A percentile compares a stretch with the other conserved stretches of the same genome.
Evolutionary conservation across 2,888 invertebrate genomes (phyloP).

Genomic region (Dasysyrphus tricinctus): DNA sequence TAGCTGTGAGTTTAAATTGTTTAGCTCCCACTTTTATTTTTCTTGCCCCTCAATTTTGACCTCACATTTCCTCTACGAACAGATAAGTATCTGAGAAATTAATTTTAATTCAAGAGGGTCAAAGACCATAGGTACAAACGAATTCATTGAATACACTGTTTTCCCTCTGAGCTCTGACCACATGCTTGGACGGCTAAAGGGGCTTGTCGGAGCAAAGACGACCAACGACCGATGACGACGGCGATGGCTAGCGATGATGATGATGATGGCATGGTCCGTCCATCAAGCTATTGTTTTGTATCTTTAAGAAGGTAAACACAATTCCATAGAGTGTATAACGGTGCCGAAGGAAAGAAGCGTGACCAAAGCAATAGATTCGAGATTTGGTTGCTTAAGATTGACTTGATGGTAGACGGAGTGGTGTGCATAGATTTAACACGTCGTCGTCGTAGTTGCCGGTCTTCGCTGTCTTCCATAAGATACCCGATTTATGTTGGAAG

Average conservation of each 20-base stretch:
- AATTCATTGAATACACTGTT: slow-evolving; percentile 18
- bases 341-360: slow-evolving; percentile 62
- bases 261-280: slow-evolving; percentile 24
- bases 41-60: slow-evolving; percentile 48
- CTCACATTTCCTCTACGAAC: slow-evolving; percentile 6
- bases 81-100: slow-evolving; percentile 55
- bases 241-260: not conserved
- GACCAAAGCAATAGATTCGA: slow-evolving; percentile 72
- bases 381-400: slow-evolving; percentile 66
- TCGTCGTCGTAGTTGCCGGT: not conserved
- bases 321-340: slow-evolving; percentile 39
- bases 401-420: slow-evolving; percentile 7
- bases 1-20: slow-evolving; percentile 10
- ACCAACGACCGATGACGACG: not conserved
- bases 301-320: slow-evolving; percentile 39
- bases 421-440: slow-evolving; percentile 28
- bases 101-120: slow-evolving; percentile 64
- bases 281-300: slow-evolving; percentile 44
- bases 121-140: slow-evolving; percentile 52
- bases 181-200: not conserved
- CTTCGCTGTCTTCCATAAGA: slow-evolving; percentile 29
- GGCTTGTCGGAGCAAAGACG: not conserved
- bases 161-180: slow-evolving; percentile 17
- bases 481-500: slow-evolving; percentile 34
- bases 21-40: slow-evolving; percentile 29